Evolutionary conservation across 2,797 vertebrate species (phyloP).

Genomic region (Ctenopoma kingsleyae): DNA sequence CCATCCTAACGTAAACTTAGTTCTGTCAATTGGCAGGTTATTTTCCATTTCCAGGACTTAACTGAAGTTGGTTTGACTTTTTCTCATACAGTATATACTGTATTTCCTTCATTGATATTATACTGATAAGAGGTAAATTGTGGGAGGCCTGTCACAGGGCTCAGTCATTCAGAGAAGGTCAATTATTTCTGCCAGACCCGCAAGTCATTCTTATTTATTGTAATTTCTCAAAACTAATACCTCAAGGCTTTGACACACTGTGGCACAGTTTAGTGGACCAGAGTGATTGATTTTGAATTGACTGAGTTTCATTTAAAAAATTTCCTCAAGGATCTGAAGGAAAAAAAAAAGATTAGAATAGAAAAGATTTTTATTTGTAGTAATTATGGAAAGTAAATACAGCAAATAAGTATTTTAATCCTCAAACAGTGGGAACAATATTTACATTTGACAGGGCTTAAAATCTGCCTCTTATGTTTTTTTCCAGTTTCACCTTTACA

Average conservation of each 20-base stretch:
- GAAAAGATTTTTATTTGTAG: no score
- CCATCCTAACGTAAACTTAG: conserved; percentile 54
- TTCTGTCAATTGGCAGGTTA: conserved; percentile 59
- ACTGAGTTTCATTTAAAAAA: no score
- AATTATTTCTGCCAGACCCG: background rate
- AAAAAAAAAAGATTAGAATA: no score
- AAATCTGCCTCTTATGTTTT: background rate
- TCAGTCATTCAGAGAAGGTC: background rate
- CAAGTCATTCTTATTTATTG: no score
- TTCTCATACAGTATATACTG: conserved; percentile 14
- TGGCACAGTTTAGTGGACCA: no score
- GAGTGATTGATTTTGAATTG: no score
- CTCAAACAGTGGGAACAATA: background rate
- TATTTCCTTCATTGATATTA: conserved; percentile 19
- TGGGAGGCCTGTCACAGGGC: background rate
- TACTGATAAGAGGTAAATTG: background rate
- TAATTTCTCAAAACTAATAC: no score
- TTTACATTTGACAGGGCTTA: background rate
- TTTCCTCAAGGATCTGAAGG: no score
- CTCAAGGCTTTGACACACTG: no score
- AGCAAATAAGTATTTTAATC: background rate
- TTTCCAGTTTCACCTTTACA: conserved; percentile 4
- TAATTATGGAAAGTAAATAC: no score
- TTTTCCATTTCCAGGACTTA: conserved; percentile 36
- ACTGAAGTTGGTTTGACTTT: conserved; percentile 20